These are phyloP conservation scores for Scaptodrosophila latifasciaeformis DNA, from an alignment of 2,888 invertebrate species.

Conservation along the genomic window DNA sequence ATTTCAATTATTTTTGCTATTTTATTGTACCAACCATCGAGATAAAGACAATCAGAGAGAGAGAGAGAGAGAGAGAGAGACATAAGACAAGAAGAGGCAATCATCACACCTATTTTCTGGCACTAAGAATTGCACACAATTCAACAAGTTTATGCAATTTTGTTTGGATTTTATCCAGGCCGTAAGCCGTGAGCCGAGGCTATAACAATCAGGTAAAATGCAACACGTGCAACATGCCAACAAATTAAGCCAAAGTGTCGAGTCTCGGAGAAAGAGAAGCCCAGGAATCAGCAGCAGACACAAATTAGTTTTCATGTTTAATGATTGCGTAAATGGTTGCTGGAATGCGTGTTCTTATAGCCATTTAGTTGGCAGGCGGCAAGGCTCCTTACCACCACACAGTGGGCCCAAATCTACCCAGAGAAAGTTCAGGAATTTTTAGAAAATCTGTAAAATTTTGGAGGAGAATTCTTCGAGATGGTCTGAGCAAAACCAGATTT, in stretches of 20 bases:
- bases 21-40: slow-evolving; percentile 36
- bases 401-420: background rate
- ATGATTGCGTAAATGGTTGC: slow-evolving; percentile 67
- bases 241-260: background rate
- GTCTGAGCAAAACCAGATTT: too few relatives aligned
- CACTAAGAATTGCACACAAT: slow-evolving; percentile 63
- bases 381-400: background rate
- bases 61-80: background rate
- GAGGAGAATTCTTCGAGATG: too few relatives aligned
- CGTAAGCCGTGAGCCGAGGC: too few relatives aligned
- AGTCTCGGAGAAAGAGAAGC: slow-evolving; percentile 23
- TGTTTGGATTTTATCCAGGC: slow-evolving; percentile 2
- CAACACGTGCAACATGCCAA: slow-evolving; percentile 59
- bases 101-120: slow-evolving; percentile 65
- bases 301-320: slow-evolving; percentile 60
- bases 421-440: background rate
- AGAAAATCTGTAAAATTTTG: too few relatives aligned
- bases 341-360: slow-evolving; percentile 56
- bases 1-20: slow-evolving; percentile 60
- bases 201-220: too few relatives aligned
- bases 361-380: slow-evolving; percentile 43
- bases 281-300: slow-evolving; percentile 9
- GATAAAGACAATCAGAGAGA: background rate
- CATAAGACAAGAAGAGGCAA: slow-evolving; percentile 34
- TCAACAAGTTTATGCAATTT: slow-evolving; percentile 57